A percentile compares a stretch with the other conserved stretches of the same genome.
These are phyloP conservation scores for Metopolophium dirhodum DNA, from an alignment of 1,140 invertebrate species.

Conservation along the genomic window DNA sequence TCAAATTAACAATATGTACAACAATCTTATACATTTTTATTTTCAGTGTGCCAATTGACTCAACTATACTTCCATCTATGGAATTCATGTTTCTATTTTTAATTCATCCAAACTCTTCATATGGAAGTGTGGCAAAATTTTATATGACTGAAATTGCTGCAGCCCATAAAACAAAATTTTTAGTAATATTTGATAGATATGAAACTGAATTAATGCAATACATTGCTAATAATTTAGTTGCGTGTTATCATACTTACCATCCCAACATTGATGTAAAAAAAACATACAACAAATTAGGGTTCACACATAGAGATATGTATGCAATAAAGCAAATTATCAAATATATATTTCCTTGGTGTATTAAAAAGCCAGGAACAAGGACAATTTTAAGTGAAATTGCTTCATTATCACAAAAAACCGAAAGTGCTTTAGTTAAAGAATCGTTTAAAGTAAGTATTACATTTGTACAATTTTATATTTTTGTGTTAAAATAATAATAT, in stretches of 20 bases:
- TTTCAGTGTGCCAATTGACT: conserved; percentile 59
- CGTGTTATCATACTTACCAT: conserved; percentile 41
- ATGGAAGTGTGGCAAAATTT: conserved; percentile 56
- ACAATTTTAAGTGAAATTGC: conserved; percentile 54
- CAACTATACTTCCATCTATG: conserved; percentile 58
- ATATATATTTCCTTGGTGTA: conserved; percentile 55
- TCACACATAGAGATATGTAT: conserved; percentile 45
- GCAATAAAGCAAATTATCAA: conserved; percentile 46
- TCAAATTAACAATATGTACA: not conserved
- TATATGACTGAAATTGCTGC: conserved; percentile 60
- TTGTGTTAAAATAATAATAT: not conserved
- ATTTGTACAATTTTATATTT: not conserved
- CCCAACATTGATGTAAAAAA: conserved; percentile 48
- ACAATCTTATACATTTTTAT: conserved; percentile 40
- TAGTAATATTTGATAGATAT: conserved; percentile 59
- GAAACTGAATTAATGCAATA: conserved; percentile 59
- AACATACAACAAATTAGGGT: conserved; percentile 30
- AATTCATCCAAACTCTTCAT: conserved; percentile 58
- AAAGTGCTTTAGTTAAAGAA: conserved; percentile 54
- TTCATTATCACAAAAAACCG: conserved; percentile 43
- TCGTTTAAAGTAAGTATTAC: conserved; percentile 55
- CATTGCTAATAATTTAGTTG: conserved; percentile 49
- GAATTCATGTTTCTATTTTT: conserved; percentile 58
- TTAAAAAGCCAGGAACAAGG: conserved; percentile 46
- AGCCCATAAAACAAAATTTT: conserved; percentile 58